Percentiles rank a stretch among this genome's conserved stretches.
Conservation (phyloP, 2,113 vertebrate genomes). For the Oryzias curvinotus region DNA sequence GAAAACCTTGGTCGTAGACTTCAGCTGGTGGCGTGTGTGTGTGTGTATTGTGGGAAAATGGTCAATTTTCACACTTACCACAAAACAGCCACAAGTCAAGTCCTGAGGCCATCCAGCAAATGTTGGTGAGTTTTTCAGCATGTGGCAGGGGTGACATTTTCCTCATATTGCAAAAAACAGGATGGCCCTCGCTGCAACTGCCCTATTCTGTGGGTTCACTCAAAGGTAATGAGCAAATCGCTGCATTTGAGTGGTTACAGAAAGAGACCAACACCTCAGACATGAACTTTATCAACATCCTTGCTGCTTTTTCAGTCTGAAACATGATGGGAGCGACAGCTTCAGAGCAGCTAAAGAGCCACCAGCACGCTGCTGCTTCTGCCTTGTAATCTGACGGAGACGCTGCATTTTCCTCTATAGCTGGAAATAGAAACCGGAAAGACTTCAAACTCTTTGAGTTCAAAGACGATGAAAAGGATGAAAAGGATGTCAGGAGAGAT, state of each 20-base stretch:
- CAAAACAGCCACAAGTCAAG: too few species aligned
- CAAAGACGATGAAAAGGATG: conserved; percentile 27
- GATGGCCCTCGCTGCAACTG: too few species aligned
- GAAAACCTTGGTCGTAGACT: too few species aligned
- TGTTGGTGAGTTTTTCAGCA: too few species aligned
- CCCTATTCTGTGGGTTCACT: too few species aligned
- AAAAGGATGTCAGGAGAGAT: conserved; percentile 24
- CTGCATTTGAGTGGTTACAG: neutral
- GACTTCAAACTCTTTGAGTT: conserved; percentile 42
- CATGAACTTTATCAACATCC: neutral
- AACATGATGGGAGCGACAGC: conserved; percentile 5
- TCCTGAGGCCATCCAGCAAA: too few species aligned
- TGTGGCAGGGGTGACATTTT: too few species aligned
- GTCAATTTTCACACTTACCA: too few species aligned
- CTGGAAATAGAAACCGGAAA: conserved; percentile 51
- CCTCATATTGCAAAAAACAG: too few species aligned
- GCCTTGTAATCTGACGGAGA: conserved; percentile 37
- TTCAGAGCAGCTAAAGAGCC: conserved; percentile 9
- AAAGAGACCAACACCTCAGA: neutral
- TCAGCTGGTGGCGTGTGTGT: too few species aligned
- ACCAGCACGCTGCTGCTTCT: conserved; percentile 20
- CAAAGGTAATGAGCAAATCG: too few species aligned
- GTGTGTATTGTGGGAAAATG: too few species aligned
- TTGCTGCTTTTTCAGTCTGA: neutral
- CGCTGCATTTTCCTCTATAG: conserved; percentile 14